A percentile compares a stretch with the other conserved stretches of the same genome.
Conservation (phyloP, 2,797 vertebrate species). For the Enoplosus armatus region DNA sequence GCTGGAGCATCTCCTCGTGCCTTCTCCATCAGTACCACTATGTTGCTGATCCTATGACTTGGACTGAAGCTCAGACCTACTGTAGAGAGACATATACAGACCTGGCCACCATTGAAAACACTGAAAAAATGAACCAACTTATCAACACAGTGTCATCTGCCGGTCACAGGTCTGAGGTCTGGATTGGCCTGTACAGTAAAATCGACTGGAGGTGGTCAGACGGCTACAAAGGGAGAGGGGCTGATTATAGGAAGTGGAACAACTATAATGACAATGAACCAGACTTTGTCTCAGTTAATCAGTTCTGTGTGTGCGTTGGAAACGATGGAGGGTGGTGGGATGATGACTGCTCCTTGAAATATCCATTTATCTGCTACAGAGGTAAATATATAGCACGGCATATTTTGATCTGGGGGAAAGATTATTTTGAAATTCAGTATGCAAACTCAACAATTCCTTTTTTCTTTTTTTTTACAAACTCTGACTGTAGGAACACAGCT, state of each 20-base stretch:
- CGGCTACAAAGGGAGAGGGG: background rate
- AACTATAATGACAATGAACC: background rate
- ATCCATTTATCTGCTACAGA: constrained; percentile 2
- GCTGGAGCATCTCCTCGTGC: background rate
- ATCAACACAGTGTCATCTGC: background rate
- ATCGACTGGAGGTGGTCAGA: constrained; percentile 18
- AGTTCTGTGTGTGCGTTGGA: too few species aligned
- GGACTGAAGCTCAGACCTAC: constrained; percentile 34
- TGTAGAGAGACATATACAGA: constrained; percentile 23
- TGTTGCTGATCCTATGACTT: constrained; percentile 1
- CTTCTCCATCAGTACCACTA: constrained; percentile 24
- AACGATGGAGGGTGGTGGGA: background rate
- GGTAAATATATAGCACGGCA: background rate
- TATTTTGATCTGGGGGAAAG: background rate
- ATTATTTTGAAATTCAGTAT: background rate
- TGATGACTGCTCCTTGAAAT: background rate
- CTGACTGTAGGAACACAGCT: constrained; percentile 18
- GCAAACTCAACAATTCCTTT: background rate
- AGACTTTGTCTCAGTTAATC: too few species aligned
- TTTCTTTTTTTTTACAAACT: background rate
- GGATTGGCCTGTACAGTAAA: constrained; percentile 17
- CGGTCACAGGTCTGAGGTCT: background rate
- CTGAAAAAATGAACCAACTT: background rate
- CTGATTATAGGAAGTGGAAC: background rate
- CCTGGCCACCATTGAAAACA: constrained; percentile 16